Evolutionary conservation across 2,888 invertebrate species (phyloP), one percentile per base, ranked within the genome.

Genomic region (Tyria jacobaeae): DNA sequence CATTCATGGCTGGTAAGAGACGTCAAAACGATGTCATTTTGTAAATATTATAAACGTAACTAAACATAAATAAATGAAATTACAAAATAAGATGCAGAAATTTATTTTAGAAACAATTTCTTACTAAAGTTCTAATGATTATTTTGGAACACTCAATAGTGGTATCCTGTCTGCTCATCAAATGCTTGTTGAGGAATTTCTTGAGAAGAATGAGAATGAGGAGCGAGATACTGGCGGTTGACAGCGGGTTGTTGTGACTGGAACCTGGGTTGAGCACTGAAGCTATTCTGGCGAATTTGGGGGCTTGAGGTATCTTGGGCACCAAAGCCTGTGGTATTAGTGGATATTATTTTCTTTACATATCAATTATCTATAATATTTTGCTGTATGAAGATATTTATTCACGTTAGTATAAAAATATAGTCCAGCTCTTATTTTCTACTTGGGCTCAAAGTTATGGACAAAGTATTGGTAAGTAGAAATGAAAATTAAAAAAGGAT

Each of bases 181-280:
- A 60, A 60, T 14, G 47, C 9, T 34, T 60, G 57, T 27, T 57
- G 57, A 17, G 48, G 57, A 51, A 57, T 44, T 60, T 71, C 66
- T 59, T 70, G 71, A 55, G 63, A 64, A 31, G 61, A 56, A 1
- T 68, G 66, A 31, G 61, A 56, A 1, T 68, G 66, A 31, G 66
- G 68, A 50, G 57, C 58, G 37, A 39, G 25, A 10, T 57, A 57
- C 37, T 57, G 49, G 21, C 57, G 57, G 49, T 49, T 57, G 27
- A 57, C 49, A 37, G 35, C 48, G 2, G 27, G 15, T 1, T 31
- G 17, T 15, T 57, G 57, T 2, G 57, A 6, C 14, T 57, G 49
- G 27, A 37, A 57, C 17, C 57, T 37, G 12, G 49, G 6, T 35
- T 48, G 49, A 21, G 49, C 37, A 27, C 39, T 27, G n/a, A 49